Conservation (phyloP, 2,888 invertebrate genomes). For the Amphipoea oculea region DNA sequence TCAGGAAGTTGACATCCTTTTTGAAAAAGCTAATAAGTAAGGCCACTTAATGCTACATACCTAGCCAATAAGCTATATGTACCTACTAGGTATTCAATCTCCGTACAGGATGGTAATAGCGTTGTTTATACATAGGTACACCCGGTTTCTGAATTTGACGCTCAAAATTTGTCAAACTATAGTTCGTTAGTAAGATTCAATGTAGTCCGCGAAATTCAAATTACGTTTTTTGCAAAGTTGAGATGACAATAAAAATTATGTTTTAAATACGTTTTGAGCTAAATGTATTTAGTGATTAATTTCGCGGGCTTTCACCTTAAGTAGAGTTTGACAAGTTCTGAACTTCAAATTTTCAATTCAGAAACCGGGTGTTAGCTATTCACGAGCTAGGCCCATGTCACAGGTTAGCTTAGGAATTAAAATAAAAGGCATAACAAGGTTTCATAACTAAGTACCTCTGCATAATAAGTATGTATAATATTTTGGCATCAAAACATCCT, state of each 20-base stretch:
- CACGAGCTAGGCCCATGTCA: background rate
- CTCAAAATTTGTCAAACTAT: background rate
- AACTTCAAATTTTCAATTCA: background rate
- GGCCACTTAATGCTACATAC: background rate
- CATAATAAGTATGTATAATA: background rate
- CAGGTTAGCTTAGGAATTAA: background rate
- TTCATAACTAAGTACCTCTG: background rate
- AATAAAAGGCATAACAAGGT: background rate
- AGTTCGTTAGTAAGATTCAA: background rate
- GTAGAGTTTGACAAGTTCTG: background rate
- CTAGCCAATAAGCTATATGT: background rate
- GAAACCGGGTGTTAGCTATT: background rate
- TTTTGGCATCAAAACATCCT: background rate
- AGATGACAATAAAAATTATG: background rate
- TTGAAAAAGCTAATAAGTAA: slow-evolving; percentile 1
- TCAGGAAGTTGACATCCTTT: slow-evolving; percentile 35
- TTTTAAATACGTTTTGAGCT: background rate
- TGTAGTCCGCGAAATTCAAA: background rate
- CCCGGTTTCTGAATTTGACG: background rate
- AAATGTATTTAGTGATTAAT: background rate
- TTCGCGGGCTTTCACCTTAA: background rate
- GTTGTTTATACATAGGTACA: background rate
- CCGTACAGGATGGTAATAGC: too few species aligned
- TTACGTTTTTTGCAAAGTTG: background rate
- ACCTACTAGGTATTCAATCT: background rate